Conservation (phyloP, 1,140 invertebrate species). For the Lordiphosa mommai region DNA sequence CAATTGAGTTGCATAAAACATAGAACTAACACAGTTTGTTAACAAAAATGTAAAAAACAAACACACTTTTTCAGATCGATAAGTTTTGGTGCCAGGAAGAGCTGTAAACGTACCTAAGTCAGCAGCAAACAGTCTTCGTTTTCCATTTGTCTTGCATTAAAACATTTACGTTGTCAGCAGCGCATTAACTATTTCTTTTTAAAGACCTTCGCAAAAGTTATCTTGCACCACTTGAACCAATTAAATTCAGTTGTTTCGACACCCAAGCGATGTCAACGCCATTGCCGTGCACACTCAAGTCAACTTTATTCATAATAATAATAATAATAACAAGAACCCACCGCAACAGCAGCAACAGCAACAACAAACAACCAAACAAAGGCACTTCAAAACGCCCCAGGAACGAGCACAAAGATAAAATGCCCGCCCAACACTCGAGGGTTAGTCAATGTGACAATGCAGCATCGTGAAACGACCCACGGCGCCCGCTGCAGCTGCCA, state of each 20-base stretch:
- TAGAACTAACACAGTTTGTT: too few relatives aligned
- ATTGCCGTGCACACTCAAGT: slow-evolving; percentile 50
- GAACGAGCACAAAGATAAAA: slow-evolving; percentile 42
- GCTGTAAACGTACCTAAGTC: too few relatives aligned
- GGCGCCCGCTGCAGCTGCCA: slow-evolving; percentile 27
- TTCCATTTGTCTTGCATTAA: slow-evolving; percentile 16
- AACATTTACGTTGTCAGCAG: slow-evolving; percentile 4
- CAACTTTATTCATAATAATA: slow-evolving; percentile 61
- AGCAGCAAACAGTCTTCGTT: too few relatives aligned
- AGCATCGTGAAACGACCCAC: slow-evolving; percentile 25
- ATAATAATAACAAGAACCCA: slow-evolving; percentile 38
- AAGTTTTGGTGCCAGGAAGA: too few relatives aligned
- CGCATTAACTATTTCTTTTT: slow-evolving; percentile 9
- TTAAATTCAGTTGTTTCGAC: slow-evolving; percentile 61
- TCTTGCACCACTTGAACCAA: slow-evolving; percentile 45
- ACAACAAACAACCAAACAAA: slow-evolving; percentile 43
- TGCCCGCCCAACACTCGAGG: slow-evolving; percentile 21
- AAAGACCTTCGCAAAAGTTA: slow-evolving; percentile 19
- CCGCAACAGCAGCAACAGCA: slow-evolving; percentile 10
- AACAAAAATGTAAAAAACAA: too few relatives aligned
- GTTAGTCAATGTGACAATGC: slow-evolving; percentile 65
- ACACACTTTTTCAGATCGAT: too few relatives aligned
- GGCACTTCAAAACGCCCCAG: slow-evolving; percentile 52
- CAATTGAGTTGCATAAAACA: too few relatives aligned
- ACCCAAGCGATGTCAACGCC: slow-evolving; percentile 37